Evolutionary conservation across 1,140 invertebrate genomes (phyloP).

Genomic region (Rhagoletis zephyria): DNA sequence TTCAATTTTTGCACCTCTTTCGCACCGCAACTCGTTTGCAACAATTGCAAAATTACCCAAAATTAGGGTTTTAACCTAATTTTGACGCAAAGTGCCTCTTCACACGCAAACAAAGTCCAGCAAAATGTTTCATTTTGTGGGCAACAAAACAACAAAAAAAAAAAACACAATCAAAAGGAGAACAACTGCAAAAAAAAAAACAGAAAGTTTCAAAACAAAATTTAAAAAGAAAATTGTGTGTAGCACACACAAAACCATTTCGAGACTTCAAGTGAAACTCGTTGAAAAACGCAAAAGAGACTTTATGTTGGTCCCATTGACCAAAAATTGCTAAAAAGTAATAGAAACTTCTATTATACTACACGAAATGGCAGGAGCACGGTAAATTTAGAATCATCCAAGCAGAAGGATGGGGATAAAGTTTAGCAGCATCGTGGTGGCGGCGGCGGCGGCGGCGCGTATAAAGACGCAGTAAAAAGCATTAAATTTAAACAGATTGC

Average conservation of each 20-base stretch:
- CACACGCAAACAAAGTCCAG: slow-evolving; percentile 39
- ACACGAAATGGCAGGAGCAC: not conserved
- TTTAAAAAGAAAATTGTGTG: not conserved
- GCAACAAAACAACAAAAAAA: not conserved
- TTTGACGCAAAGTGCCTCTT: slow-evolving; percentile 30
- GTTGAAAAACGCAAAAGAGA: slow-evolving; percentile 8
- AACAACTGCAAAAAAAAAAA: not conserved
- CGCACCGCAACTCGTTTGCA: not conserved
- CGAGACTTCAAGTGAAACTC: not conserved
- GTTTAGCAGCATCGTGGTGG: not conserved
- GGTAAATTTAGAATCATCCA: not conserved
- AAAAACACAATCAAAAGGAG: not conserved
- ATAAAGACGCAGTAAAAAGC: slow-evolving; percentile 12
- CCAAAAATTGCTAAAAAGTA: slow-evolving; percentile 42
- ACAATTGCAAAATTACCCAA: slow-evolving; percentile 46
- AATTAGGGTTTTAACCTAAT: slow-evolving; percentile 50
- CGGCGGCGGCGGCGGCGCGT: not conserved
- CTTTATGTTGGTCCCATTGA: slow-evolving; percentile 42
- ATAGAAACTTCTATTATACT: slow-evolving; percentile 20
- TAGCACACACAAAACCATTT: not conserved
- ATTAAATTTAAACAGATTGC: slow-evolving; percentile 49
- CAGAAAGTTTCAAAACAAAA: slow-evolving; percentile 2
- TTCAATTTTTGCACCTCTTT: slow-evolving; percentile 3
- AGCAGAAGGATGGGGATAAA: not conserved
- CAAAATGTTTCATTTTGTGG: not conserved